Evolutionary conservation across 2,113 vertebrate species (phyloP), one percentile per base, ranked within the genome.

Genomic region (Lepus timidus): DNA sequence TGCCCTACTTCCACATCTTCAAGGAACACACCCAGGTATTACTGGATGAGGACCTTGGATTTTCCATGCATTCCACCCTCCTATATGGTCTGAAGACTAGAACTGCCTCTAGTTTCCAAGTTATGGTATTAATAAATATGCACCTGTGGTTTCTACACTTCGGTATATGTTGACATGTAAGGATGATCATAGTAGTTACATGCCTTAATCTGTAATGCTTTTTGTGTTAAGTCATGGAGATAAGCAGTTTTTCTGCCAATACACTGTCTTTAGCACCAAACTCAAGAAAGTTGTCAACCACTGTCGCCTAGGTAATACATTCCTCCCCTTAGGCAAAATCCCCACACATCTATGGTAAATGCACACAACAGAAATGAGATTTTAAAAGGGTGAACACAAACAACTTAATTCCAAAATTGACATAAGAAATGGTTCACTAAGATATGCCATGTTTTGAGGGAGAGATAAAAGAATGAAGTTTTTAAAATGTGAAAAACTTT

Each of bases 401-500:
- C 74, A 94, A 90, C 81, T 86, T 81, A 74, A 88, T 76, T 90
- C n/a, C 52, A 87, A 91, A 93, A 68, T n/a, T 31, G 92, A 92
- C 36, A 92, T 73, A 90, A 92, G 29, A 85, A 92, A 80, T 29
- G 29, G 74, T 91, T 95, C 58, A 85, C 49, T 94, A 93, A 93
- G 51, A 93, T 55, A 85, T 25, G 61, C 29, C 64, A 82, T 27
- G 2, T 85, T 96, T 64, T 93, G 71, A 84, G 13, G 86, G 55
- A 88, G 71, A 90, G 70, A 84, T 22, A 87, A 96, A 92, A 39
- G 68, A 87, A 90, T 71, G 81, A 65, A 91, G 33, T 62, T 94
- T 82, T 91, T 85, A 83, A 91, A 86, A 86, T 88, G 71, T 84
- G 74, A 96, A 96, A 79, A 93, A 80, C 13, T 91, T 58, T 91